Evolutionary conservation across 1,140 invertebrate species (phyloP).

Genomic region (Spodoptera frugiperda): DNA sequence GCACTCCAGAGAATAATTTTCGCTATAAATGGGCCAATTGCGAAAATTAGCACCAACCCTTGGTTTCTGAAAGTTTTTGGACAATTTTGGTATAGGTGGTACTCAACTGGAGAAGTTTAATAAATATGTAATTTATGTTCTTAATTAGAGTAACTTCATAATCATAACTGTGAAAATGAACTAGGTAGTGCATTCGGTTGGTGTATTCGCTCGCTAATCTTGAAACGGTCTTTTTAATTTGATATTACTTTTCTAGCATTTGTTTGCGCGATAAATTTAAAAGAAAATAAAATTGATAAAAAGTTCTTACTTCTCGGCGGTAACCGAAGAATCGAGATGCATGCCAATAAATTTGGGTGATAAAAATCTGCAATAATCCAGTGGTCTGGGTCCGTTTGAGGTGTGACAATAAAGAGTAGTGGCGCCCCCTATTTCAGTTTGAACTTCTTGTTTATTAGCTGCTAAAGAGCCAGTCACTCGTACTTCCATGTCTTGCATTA

Average conservation of each 20-base stretch:
- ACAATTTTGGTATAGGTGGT: not conserved
- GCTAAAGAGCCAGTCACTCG: constrained; percentile 76
- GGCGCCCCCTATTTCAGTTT: constrained; percentile 53
- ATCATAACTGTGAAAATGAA: not conserved
- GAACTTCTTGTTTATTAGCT: constrained; percentile 64
- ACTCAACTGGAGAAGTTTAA: not conserved
- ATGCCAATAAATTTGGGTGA: constrained; percentile 67
- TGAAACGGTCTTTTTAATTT: no score
- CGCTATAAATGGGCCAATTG: no score
- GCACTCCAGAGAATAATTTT: not conserved
- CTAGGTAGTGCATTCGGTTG: no score
- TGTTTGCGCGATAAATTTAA: no score
- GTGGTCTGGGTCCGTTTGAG: constrained; percentile 67
- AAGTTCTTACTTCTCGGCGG: constrained; percentile 67
- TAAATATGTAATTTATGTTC: not conserved
- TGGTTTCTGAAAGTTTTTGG: not conserved
- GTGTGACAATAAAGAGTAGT: constrained; percentile 74
- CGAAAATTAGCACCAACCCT: no score
- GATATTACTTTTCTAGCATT: no score
- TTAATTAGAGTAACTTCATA: not conserved
- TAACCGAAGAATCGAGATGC: constrained; percentile 67
- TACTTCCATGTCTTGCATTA: constrained; percentile 64
- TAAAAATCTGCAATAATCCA: constrained; percentile 80
- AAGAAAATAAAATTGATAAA: not conserved
- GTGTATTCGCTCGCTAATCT: no score